Percentiles rank a stretch among this genome's conserved stretches.
Evolutionary conservation across 2,797 vertebrate species (phyloP).

Genomic region (Schizopygopsis pylzovi): DNA sequence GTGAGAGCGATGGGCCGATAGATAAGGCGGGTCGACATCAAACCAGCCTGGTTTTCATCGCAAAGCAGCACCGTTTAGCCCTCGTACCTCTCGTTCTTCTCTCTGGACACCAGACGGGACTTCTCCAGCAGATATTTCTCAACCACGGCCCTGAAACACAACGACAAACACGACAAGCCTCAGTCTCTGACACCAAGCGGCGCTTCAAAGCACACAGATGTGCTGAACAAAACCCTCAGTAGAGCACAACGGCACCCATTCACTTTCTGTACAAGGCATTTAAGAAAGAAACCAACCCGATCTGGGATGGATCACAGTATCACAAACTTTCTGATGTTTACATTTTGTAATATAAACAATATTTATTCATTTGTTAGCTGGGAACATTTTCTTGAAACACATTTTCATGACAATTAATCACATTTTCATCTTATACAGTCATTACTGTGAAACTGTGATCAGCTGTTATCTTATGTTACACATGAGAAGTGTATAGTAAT

Average conservation of each 20-base stretch:
- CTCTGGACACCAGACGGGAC: constrained; percentile 95
- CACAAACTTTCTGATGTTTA: neutral
- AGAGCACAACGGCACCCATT: neutral
- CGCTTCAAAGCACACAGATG: neutral
- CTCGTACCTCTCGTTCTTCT: constrained; percentile 95
- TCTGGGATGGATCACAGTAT: neutral
- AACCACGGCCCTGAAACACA: constrained; percentile 87
- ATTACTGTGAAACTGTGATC: too few species aligned
- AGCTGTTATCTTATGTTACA: too few species aligned
- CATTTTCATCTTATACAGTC: too few species aligned
- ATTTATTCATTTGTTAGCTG: too few species aligned
- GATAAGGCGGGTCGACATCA: neutral
- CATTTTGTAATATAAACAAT: too few species aligned
- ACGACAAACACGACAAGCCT: neutral
- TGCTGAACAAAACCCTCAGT: constrained; percentile 34
- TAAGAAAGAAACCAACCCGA: neutral
- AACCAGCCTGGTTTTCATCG: too few species aligned
- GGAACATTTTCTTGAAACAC: too few species aligned
- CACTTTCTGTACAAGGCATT: neutral
- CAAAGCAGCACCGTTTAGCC: neutral
- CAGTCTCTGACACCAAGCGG: neutral
- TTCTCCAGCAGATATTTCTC: constrained; percentile 99
- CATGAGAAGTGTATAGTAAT: too few species aligned
- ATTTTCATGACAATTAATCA: too few species aligned
- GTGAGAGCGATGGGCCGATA: neutral